Conservation (phyloP, 2,888 invertebrate genomes). For the Brenthis hecate region DNA sequence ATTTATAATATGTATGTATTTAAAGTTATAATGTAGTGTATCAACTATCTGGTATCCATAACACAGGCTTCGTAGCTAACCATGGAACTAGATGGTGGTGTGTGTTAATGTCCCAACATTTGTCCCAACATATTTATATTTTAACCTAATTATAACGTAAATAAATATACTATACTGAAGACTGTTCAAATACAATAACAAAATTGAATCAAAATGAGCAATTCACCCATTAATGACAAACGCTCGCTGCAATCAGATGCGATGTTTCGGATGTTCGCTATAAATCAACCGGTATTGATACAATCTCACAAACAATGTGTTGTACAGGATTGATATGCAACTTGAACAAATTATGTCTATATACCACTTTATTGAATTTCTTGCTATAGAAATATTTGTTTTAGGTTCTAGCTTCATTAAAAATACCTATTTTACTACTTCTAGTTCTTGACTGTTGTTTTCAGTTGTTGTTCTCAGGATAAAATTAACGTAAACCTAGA, state of each 20-base stretch:
- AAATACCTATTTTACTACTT: no score
- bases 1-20: no score
- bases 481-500: no score
- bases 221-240: conserved; percentile 45
- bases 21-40: no score
- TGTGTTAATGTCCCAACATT: no score
- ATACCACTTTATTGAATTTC: not conserved
- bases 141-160: not conserved
- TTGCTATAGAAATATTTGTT: not conserved
- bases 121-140: no score
- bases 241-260: conserved; percentile 41
- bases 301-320: conserved; percentile 21
- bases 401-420: not conserved
- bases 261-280: conserved; percentile 31
- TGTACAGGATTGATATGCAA: conserved; percentile 20
- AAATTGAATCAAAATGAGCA: conserved; percentile 39
- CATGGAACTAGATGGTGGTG: no score
- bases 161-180: not conserved
- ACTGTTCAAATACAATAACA: not conserved
- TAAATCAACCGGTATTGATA: conserved; percentile 38
- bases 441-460: no score
- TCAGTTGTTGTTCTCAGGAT: no score
- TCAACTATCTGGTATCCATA: no score
- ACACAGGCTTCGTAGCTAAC: no score
- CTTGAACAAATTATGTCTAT: conserved; percentile 14